Percentiles rank a stretch among this genome's conserved stretches.
Conservation (phyloP, 1,140 invertebrate species). For the Eriosoma lanigerum region DNA sequence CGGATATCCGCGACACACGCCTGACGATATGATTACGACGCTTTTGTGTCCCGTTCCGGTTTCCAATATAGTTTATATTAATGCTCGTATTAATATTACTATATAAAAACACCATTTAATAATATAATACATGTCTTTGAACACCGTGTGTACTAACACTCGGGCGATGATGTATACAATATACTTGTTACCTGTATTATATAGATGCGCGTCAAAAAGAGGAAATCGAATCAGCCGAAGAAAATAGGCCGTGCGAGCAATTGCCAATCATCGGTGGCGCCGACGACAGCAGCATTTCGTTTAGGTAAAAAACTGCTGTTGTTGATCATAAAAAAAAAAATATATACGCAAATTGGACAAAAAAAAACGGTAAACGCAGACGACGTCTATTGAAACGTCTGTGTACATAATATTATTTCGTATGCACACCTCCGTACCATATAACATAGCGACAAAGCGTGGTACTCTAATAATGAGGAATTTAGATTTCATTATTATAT, state of each 20-base stretch:
- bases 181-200: background rate
- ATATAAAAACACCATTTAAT: background rate
- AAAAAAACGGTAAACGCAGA: conserved; percentile 11
- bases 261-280: conserved; percentile 43
- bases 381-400: too few species aligned
- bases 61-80: background rate
- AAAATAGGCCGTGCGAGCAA: conserved; percentile 26
- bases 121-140: too few species aligned
- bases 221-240: conserved; percentile 33
- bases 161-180: background rate
- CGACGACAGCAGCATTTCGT: background rate
- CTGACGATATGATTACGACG: background rate
- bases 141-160: background rate
- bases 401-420: too few species aligned
- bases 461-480: too few species aligned
- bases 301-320: background rate
- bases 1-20: background rate
- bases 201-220: background rate
- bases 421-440: too few species aligned
- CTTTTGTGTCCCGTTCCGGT: background rate
- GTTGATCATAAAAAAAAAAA: background rate
- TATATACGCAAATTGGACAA: background rate
- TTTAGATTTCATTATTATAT: too few species aligned
- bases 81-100: background rate
- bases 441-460: too few species aligned